Conservation (phyloP, 2,888 invertebrate genomes). For the Drosophila suboccidentalis region DNA sequence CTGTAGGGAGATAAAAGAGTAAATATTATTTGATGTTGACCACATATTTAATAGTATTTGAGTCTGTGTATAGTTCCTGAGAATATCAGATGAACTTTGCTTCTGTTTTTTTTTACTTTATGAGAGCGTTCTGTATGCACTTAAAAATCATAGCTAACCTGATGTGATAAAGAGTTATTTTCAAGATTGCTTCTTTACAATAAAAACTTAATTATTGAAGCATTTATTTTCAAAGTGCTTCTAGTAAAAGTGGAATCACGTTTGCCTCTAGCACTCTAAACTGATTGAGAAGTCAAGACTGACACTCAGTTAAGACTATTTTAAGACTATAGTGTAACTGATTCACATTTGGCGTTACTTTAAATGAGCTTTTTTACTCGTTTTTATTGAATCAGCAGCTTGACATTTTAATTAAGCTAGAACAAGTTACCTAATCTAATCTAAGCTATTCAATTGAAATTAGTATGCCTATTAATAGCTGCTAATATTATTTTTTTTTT, state of each 20-base stretch:
- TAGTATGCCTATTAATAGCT: constrained; percentile 28
- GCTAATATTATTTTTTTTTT: not conserved
- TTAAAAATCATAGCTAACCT: not conserved
- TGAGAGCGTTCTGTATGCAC: too few relatives aligned
- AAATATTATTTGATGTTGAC: not conserved
- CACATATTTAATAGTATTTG: constrained; percentile 4
- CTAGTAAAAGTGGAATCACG: too few relatives aligned
- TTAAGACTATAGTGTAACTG: not conserved
- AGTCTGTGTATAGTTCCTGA: not conserved
- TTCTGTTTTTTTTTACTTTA: too few relatives aligned
- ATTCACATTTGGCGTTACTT: not conserved
- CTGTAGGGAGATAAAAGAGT: not conserved
- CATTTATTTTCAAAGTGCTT: too few relatives aligned
- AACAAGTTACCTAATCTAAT: not conserved
- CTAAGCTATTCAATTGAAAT: not conserved
- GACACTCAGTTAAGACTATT: not conserved
- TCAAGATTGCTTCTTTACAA: too few relatives aligned
- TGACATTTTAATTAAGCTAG: constrained; percentile 2
- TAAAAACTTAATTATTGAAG: too few relatives aligned
- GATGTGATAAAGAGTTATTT: not conserved
- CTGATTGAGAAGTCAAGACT: not conserved
- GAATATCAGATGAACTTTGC: not conserved
- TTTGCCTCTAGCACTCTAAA: too few relatives aligned
- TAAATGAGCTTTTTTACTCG: not conserved
- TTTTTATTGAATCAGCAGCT: not conserved